Base-by-base conservation (phyloP, 2,888 invertebrate genomes). In the Heliconius cydno region DNA sequence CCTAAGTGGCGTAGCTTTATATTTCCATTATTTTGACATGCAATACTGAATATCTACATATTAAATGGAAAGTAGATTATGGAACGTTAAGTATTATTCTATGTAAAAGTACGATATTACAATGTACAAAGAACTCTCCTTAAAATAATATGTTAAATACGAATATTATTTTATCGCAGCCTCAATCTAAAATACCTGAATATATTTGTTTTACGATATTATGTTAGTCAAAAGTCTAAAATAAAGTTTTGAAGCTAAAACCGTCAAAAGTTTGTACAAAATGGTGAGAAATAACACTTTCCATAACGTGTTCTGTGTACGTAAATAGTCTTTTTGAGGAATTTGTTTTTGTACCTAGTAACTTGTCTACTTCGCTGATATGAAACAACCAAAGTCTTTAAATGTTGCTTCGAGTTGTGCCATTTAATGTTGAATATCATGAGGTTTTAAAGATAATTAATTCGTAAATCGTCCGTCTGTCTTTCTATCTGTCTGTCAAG, bases 251-350 rank as follows among this genome's bases (percentile, higher is more conserved):
- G 76, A 60, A 67, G 34, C 28, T 66, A 67, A 73, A 74, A 65
- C 70, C 52, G 15, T 79, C 30, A 65, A 76, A 79, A 79, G 73
- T 81, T 79, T 85, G 82, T 82, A 83, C 80, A 84, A 85, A 84
- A 85, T 84, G 81, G 79, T 77, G 80, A 28, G 46, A 72, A 72
- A 72, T 52, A 52, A 28, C 52, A 28, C 1, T 52, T 28, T 70
- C 41, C 25, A 7, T 46, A 25, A 41, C 41, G 12, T 38, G 22
- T 34, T 38, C 38, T 70, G 13, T 25, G 15, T 46, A 25, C 38
- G 13, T 70, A 25, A 25, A 41, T 46, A 25, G 30, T 30, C 0
- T 38, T 38, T 22, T 28, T 46, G 28, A 34, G 9, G 5, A 25
- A 63, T 25, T 63, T 5, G 25, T 63, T 25, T 13, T 28, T 28